Evolutionary conservation across 2,888 invertebrate species (phyloP).

Genomic region (Masnerella sp.): DNA sequence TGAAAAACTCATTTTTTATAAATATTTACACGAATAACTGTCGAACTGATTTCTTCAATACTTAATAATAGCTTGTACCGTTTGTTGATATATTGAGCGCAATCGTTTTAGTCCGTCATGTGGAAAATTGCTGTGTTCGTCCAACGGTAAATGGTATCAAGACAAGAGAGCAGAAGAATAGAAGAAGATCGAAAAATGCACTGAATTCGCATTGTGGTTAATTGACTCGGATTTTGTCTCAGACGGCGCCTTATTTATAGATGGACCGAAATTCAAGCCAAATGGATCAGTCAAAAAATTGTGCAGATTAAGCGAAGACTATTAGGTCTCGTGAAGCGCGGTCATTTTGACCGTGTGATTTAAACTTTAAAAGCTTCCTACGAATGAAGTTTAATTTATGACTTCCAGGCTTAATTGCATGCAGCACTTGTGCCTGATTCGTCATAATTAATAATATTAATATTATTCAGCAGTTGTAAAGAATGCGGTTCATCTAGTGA

Average conservation of each 20-base stretch:
- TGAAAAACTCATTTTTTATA: background rate
- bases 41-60: slow-evolving; percentile 23
- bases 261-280: no score
- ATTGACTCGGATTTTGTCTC: background rate
- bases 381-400: slow-evolving; percentile 44
- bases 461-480: slow-evolving; percentile 1
- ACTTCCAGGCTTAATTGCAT: slow-evolving; percentile 45
- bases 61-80: slow-evolving; percentile 49
- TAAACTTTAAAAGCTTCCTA: slow-evolving; percentile 33
- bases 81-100: slow-evolving; percentile 41
- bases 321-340: slow-evolving; percentile 8
- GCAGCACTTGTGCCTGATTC: slow-evolving; percentile 48
- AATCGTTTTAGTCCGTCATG: slow-evolving; percentile 62
- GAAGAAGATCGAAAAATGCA: no score
- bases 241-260: background rate
- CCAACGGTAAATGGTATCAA: slow-evolving; percentile 62
- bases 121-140: slow-evolving; percentile 63
- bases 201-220: slow-evolving; percentile 15
- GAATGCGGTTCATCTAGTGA: slow-evolving; percentile 15
- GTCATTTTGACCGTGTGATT: slow-evolving; percentile 26
- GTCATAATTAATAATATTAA: slow-evolving; percentile 47
- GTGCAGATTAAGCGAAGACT: no score
- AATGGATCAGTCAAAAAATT: no score
- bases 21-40: slow-evolving; percentile 6
- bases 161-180: no score